phyloP scores from a whole-genome alignment of 64 coral and sea anemone species.

The Stichodactyla helianthus region DNA sequence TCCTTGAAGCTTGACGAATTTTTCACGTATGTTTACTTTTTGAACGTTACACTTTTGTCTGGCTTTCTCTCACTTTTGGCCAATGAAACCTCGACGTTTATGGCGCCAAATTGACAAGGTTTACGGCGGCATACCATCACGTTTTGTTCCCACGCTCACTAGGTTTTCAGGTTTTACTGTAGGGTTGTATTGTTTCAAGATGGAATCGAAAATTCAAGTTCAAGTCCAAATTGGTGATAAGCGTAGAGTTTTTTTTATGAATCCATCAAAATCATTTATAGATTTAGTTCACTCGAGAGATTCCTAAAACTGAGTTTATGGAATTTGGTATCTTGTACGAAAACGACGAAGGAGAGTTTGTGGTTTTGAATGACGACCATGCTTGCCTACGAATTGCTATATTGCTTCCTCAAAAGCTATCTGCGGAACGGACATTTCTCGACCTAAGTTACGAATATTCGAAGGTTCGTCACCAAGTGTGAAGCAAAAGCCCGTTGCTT shows the following conservation, averaged over 20 bases:
- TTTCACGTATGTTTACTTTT: too few species aligned
- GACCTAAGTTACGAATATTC: slow-evolving; percentile 9
- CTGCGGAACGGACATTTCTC: neutral
- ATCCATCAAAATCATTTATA: neutral
- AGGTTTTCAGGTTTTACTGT: slow-evolving; percentile 3
- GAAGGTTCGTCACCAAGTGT: slow-evolving; percentile 21
- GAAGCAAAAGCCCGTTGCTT: neutral
- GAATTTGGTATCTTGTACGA: neutral
- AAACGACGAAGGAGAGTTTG: neutral
- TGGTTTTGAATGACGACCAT: neutral
- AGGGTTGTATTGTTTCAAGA: neutral
- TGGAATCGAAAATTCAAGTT: slow-evolving; percentile 12
- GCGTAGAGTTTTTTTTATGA: neutral
- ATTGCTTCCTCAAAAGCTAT: neutral
- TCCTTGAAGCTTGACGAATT: too few species aligned
- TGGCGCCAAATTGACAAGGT: too few species aligned
- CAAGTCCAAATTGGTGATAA: slow-evolving; percentile 21
- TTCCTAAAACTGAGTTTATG: slow-evolving; percentile 6
- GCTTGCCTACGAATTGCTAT: neutral
- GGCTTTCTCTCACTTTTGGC: too few species aligned
- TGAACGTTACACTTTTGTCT: too few species aligned
- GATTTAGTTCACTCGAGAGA: neutral
- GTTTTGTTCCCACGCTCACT: neutral
- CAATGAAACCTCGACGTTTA: too few species aligned
- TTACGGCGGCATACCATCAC: too few species aligned